Percentiles rank a stretch among this genome's conserved stretches.
phyloP scores from a whole-genome alignment of 2,888 invertebrate genomes.

The Smittia sp. region DNA sequence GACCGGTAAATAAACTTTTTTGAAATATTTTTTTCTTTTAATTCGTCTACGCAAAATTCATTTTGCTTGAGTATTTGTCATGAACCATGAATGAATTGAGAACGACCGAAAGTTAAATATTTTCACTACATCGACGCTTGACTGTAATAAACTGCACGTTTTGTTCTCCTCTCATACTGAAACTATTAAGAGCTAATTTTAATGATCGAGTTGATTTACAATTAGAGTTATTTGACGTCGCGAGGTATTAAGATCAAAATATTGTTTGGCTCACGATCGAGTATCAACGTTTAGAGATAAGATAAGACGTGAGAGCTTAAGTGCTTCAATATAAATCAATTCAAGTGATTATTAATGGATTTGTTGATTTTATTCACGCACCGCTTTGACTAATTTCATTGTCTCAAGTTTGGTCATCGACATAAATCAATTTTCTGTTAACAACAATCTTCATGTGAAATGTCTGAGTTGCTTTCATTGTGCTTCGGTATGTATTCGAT shows the following conservation, averaged over 20 bases:
- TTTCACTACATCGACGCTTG: conserved; percentile 1
- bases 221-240: background rate
- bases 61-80: conserved; percentile 4
- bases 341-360: background rate
- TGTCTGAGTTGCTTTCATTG: conserved; percentile 15
- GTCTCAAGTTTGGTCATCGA: background rate
- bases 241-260: conserved; percentile 31
- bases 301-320: conserved; percentile 17
- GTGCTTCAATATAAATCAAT: conserved; percentile 13
- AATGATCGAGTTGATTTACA: background rate
- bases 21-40: background rate
- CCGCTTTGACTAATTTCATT: background rate
- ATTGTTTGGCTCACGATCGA: background rate
- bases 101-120: background rate
- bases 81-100: background rate
- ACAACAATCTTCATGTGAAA: conserved; percentile 12
- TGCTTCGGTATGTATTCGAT: conserved; percentile 28
- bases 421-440: background rate
- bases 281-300: background rate
- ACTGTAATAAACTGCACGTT: conserved; percentile 14
- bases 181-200: conserved; percentile 19
- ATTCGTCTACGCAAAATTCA: background rate
- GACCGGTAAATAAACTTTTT: too few species aligned
- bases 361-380: background rate
- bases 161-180: background rate